phyloP scores from a whole-genome alignment of 2,888 invertebrate genomes.

The Elgonia sp. region DNA sequence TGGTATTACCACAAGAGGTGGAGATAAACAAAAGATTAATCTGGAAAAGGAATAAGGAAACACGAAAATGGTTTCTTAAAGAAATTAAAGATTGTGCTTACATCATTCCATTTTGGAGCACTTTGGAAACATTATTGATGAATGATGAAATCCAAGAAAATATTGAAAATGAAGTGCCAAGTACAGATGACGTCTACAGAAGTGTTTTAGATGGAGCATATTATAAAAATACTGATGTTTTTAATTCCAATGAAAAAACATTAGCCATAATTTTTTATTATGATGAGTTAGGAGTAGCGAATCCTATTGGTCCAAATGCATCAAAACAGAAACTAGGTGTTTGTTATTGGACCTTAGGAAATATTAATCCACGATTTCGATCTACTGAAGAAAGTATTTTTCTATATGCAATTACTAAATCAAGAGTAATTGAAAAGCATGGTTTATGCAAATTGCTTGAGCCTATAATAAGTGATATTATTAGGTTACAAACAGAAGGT shows the following conservation, averaged over 20 bases:
- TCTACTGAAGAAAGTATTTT: neutral
- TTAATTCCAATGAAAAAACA: constrained; percentile 67
- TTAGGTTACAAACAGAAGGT: constrained; percentile 68
- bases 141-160: constrained; percentile 63
- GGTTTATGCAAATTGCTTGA: constrained; percentile 63
- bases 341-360: constrained; percentile 34
- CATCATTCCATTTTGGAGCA: constrained; percentile 70
- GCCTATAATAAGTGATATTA: constrained; percentile 68
- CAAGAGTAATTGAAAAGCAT: constrained; percentile 42
- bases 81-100: constrained; percentile 60
- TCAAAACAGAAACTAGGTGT: constrained; percentile 2
- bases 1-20: constrained; percentile 26
- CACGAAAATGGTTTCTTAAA: constrained; percentile 6
- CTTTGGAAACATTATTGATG: constrained; percentile 64
- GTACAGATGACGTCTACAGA: constrained; percentile 70
- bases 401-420: constrained; percentile 11
- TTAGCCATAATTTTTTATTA: constrained; percentile 77
- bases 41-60: constrained; percentile 45
- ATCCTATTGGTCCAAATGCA: constrained; percentile 45
- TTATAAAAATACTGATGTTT: constrained; percentile 66
- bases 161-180: constrained; percentile 45
- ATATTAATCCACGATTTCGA: constrained; percentile 23
- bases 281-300: constrained; percentile 52
- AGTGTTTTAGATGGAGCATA: constrained; percentile 73
- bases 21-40: constrained; percentile 16